Base-by-base conservation (phyloP, 2,797 vertebrate genomes). In the Enteromius unitaeniatus region DNA sequence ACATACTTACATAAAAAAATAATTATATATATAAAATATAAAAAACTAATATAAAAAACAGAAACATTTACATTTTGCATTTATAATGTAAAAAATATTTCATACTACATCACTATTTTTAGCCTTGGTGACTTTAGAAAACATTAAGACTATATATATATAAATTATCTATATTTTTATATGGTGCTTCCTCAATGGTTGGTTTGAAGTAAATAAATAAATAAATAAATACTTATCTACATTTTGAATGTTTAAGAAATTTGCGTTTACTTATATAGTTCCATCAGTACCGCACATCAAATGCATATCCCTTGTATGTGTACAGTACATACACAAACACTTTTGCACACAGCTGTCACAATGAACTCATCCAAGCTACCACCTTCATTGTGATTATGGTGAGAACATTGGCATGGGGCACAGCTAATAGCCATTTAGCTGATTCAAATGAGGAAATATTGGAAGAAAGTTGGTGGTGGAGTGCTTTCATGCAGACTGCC, bases 381-480 rank as follows among this genome's bases (percentile, higher is more conserved):
- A 91, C 91, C 93, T 91, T 93, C 90, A 89, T 90, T 91, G 91
- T 93, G 92, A 93, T 92, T 93, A 91, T 88, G 85, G 89, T 90
- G 91, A 89, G 93, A 67, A 83, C 79, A 90, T 91, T 94, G 94
- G 93, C 93, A 94, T 85, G 83, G 88, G 86, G 81, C 78, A 53
- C 87, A 86, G 88, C 92, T 94, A 95, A 95, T 93, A 93, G 92
- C 90, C 93, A 93, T 93, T 95, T 94, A 94, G 92, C 91, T 91
- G 92, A 93, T 93, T 94, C 90, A 92, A 93, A 91, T 91, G 92
- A 94, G 92, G 91, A 92, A 91, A 93, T 93, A 93, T 93, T 94
- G 89, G 89, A 91, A 90, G 92, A 92, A 93, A 93, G 92, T 94
- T 93, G 92, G 90, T 92, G 92, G 69, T 82, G 82, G 81, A 89